Base-by-base conservation (phyloP, 2,113 vertebrate species). In the Mormoops blainvillei region DNA sequence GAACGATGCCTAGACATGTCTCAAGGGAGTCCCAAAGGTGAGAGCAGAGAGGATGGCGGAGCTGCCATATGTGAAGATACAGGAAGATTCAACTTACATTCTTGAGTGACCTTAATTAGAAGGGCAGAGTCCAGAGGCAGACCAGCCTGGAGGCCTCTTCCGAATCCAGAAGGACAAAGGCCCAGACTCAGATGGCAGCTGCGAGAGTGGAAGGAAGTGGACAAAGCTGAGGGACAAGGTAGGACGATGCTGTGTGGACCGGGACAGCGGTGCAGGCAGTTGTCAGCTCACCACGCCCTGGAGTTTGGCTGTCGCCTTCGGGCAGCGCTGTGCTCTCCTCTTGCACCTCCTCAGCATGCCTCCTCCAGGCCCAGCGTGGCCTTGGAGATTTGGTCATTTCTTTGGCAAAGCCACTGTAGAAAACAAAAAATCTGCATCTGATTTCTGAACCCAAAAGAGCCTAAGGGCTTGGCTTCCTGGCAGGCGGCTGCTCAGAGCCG, bases 101-200 rank as follows among this genome's bases (percentile, higher is more conserved):
- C 76, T 50, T 10, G 7, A 82, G 26, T 65, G 58, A 33, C 58
- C 22, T 43, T 22, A 1, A 2, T 20, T 56, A 8, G 82, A 48
- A 33, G n/a, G n/a, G 10, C 19, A 52, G 10, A 58, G 16, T 45
- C 19, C 14, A 13, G 74, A 8, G 31, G 18, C 74, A 22, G 50
- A 24, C 56, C 13, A 0, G 2, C 15, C 41, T 38, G 22, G 26
- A 20, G 67, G 22, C 54, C 43, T 58, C n/a, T 54, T 12, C 48
- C 4, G 36, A 12, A 9, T 61, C 4, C 1, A 33, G 28, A 36
- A 38, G 36, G 24, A 54, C 3, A 14, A 33, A 52, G 43, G 19
- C 20, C 2, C 65, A 24, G 71, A 74, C n/a, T 13, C 22, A 1
- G 1, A 7, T 13, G 28, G 20, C 0, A 0, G 20, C 81, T 84